Evolutionary conservation across 2,797 vertebrate species (phyloP), one percentile per base, ranked within the genome.

Genomic region (Neomorphus geoffroyi): DNA sequence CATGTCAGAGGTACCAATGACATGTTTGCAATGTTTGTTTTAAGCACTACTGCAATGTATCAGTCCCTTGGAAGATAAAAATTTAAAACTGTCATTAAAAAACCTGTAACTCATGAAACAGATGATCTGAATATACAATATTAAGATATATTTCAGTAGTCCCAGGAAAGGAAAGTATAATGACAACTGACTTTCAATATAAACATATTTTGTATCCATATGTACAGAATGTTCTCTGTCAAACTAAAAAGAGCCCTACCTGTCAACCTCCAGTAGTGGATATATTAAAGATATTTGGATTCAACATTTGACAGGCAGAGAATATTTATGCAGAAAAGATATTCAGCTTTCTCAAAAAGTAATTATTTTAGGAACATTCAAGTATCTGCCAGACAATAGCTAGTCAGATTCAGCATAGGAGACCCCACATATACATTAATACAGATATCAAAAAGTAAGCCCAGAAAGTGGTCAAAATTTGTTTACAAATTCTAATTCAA

Each of bases 301-400:
- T 90, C 67, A 24, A 0, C 70, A 46, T 62, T 77, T 80, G 75
- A 77, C 75, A 94, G 56, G 32, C 14, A 90, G 75, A 72, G 64
- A 75, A 84, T 86, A 79, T 57, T 84, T 75, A 78, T 54, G 66
- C 84, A 71, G 37, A 15, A 72, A 84, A 67, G 43, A 75, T 51
- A 87, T 24, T 65, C 70, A 64, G 30, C 24, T 87, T 95, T 87
- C 79, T 92, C 39, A 85, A 89, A 80, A 92, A 84, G 53, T 37
- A 84, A 81, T 62, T 50, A 50, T 45, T 23, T 93, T 65, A 46
- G 27, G 39, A 95, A 89, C 56, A 79, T 6, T 74, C 28, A 75
- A 70, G 33, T 50, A 69, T 93, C 56, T 90, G 79, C 46, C 84
- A 93, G 79, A 91, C 69, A 71, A 81, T 46, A 61, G 67, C 54